Evolutionary conservation across 2,888 invertebrate species (phyloP).

Genomic region (Octonoba sinensis): DNA sequence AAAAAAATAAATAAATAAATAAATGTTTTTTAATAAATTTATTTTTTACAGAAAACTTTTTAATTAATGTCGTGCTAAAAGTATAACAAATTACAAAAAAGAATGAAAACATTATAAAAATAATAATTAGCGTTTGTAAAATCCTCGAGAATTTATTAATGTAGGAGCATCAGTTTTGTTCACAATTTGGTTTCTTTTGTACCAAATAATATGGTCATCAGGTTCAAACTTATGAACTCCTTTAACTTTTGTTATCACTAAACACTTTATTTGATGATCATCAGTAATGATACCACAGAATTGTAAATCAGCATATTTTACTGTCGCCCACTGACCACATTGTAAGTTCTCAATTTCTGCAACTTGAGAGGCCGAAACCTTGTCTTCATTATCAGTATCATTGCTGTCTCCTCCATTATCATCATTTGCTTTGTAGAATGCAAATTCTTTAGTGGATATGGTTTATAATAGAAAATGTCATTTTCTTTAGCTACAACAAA

Average conservation of each 20-base stretch:
- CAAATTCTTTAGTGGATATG: background rate
- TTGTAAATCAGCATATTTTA: background rate
- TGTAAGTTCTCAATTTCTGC: conserved; percentile 2
- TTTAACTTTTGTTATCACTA: conserved; percentile 7
- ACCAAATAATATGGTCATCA: background rate
- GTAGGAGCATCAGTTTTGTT: background rate
- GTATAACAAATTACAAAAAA: background rate
- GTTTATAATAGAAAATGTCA: background rate
- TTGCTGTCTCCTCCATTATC: background rate
- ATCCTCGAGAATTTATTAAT: conserved; percentile 6
- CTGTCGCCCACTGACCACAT: background rate
- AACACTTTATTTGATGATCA: background rate
- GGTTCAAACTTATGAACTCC: conserved; percentile 1
- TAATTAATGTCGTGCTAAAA: too few relatives aligned
- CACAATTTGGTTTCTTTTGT: background rate
- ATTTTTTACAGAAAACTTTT: background rate
- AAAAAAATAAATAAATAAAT: background rate
- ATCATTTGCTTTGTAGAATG: background rate
- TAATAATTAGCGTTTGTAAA: background rate
- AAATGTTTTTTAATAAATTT: background rate
- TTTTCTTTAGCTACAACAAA: background rate
- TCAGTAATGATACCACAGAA: background rate
- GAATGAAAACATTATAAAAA: background rate
- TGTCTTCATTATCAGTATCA: background rate
- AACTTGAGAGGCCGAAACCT: too few relatives aligned